Evolutionary conservation across 2,888 invertebrate species (phyloP).

Genomic region (Microctonus brassicae): DNA sequence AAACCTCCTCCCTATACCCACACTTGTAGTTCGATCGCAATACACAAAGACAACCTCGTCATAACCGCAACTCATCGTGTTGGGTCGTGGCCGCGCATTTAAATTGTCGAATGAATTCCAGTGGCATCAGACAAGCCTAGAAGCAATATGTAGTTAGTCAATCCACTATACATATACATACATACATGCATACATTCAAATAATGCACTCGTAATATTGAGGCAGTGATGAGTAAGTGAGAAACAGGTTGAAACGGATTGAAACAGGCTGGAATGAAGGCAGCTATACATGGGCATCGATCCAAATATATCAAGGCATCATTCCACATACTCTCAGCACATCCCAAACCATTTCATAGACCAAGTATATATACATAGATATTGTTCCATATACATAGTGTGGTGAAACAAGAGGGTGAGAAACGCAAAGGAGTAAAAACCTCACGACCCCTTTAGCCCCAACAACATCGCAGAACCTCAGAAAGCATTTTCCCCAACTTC

Average conservation of each 20-base stretch:
- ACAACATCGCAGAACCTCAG: conserved; percentile 29
- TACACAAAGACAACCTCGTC: conserved; percentile 13
- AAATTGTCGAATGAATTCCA: not conserved
- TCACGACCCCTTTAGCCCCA: conserved; percentile 24
- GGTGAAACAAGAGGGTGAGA: not conserved
- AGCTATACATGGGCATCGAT: conserved; percentile 55
- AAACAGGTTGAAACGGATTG: not conserved
- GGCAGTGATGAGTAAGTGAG: conserved; percentile 34
- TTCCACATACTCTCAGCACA: conserved; percentile 57
- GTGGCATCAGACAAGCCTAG: conserved; percentile 5
- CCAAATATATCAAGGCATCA: conserved; percentile 57
- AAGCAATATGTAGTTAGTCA: conserved; percentile 51
- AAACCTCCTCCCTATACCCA: not conserved
- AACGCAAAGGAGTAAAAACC: not conserved
- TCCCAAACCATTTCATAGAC: conserved; percentile 20
- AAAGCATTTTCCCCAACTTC: conserved; percentile 40
- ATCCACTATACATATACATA: conserved; percentile 40
- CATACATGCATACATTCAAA: too few species aligned
- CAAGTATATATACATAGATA: not conserved
- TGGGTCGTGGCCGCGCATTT: conserved; percentile 15
- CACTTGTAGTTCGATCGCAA: conserved; percentile 8
- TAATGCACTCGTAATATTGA: conserved; percentile 44
- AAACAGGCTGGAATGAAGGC: too few species aligned
- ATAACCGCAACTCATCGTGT: not conserved
- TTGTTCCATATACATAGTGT: not conserved